phyloP scores from a whole-genome alignment of 2,113 vertebrate genomes.

The Hiodon tergisus region DNA sequence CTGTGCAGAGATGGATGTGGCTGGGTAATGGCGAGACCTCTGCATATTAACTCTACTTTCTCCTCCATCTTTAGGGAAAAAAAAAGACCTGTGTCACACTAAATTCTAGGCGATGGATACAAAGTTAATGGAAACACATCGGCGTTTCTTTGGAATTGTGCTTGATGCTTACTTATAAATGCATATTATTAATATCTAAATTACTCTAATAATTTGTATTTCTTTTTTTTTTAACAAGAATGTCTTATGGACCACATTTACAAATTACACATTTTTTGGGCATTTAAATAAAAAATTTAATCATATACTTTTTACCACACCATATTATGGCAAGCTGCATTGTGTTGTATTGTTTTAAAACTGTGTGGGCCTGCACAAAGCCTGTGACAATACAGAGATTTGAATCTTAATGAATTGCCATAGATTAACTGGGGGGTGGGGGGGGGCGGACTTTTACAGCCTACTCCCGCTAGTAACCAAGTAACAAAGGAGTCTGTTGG shows the following conservation, averaged over 20 bases:
- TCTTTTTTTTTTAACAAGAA: not conserved
- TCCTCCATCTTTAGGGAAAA: not conserved
- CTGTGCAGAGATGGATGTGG: not conserved
- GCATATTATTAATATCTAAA: not conserved
- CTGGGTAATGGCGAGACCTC: conserved; percentile 24
- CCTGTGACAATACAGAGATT: not conserved
- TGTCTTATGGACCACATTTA: not conserved
- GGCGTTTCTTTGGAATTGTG: not conserved
- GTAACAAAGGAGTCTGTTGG: not conserved
- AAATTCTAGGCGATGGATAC: no score
- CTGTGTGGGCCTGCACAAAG: not conserved
- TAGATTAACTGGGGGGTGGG: not conserved
- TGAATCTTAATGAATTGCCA: not conserved
- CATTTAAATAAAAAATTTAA: not conserved
- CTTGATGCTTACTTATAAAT: not conserved
- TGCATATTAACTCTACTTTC: conserved; percentile 17
- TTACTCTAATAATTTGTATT: not conserved
- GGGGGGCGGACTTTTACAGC: not conserved
- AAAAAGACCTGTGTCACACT: not conserved
- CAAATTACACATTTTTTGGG: not conserved
- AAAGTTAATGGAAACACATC: no score
- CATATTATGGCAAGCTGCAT: not conserved
- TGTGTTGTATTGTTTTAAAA: not conserved
- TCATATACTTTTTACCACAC: not conserved
- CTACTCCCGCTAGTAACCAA: not conserved